These are phyloP conservation scores for Erannis defoliaria DNA, from an alignment of 2,888 invertebrate genomes.

Conservation along the genomic window DNA sequence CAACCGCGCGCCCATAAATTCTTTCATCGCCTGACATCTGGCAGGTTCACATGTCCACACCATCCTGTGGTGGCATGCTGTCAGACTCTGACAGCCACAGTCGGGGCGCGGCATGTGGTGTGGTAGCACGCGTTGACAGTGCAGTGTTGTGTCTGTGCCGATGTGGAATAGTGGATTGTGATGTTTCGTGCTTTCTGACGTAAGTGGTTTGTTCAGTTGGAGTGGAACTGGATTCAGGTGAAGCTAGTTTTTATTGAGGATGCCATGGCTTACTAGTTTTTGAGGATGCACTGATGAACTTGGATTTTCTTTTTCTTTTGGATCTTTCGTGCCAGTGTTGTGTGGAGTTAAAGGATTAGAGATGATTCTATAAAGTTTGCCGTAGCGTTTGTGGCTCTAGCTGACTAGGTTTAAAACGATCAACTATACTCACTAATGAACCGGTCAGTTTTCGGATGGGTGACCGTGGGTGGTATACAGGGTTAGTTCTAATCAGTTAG, in stretches of 20 bases:
- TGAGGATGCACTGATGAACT: too few relatives aligned
- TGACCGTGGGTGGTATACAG: too few relatives aligned
- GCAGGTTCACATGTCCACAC: conserved; percentile 68
- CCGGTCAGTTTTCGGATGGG: too few relatives aligned
- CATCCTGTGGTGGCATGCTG: conserved; percentile 64
- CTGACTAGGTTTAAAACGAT: too few relatives aligned
- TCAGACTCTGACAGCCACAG: conserved; percentile 56
- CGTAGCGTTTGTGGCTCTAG: too few relatives aligned
- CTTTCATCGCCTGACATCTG: conserved; percentile 82
- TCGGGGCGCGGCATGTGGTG: conserved; percentile 73
- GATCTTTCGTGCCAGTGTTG: too few relatives aligned
- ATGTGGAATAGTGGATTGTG: conserved; percentile 58
- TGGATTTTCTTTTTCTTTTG: too few relatives aligned
- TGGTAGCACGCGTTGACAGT: conserved; percentile 63
- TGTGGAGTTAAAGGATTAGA: too few relatives aligned
- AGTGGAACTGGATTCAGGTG: not conserved
- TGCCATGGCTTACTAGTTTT: too few relatives aligned
- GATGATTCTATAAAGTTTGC: too few relatives aligned
- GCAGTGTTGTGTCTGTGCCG: conserved; percentile 46
- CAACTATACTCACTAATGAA: too few relatives aligned
- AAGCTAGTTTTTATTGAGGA: not conserved
- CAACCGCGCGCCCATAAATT: conserved; percentile 76
- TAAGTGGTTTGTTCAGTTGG: conserved; percentile 21
- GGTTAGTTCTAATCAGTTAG: too few relatives aligned
- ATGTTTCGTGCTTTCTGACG: conserved; percentile 40